phyloP scores from a whole-genome alignment of 2,113 vertebrate species.

The Physeter macrocephalus region DNA sequence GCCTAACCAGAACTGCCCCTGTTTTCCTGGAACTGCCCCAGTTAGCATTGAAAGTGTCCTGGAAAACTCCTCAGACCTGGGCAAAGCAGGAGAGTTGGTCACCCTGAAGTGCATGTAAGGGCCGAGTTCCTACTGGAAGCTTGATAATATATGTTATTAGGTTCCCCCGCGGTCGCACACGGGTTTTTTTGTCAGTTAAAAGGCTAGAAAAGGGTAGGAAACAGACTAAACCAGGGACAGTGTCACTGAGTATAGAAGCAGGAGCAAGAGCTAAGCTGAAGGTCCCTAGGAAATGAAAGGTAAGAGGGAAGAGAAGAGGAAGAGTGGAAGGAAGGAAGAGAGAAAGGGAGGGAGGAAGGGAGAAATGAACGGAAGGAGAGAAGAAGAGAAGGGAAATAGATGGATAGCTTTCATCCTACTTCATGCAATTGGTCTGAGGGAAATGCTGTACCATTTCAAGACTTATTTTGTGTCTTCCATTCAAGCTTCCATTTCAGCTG shows the following conservation, averaged over 20 bases:
- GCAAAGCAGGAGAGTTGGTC: neutral
- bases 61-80: neutral
- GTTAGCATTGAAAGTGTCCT: neutral
- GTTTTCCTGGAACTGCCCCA: neutral
- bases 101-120: neutral
- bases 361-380: neutral
- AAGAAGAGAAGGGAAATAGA: too few species aligned
- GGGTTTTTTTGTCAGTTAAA: too few species aligned
- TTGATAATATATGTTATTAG: rapidly evolving
- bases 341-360: too few species aligned
- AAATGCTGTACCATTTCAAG: neutral
- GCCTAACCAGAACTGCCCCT: neutral
- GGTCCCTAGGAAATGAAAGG: neutral
- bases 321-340: neutral
- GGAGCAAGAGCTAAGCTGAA: neutral
- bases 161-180: neutral
- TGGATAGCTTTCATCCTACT: neutral
- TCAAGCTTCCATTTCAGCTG: neutral
- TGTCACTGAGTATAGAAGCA: neutral
- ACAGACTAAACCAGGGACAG: neutral
- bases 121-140: neutral
- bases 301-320: neutral
- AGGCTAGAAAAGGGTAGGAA: neutral
- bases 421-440: neutral
- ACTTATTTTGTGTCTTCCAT: neutral